Evolutionary conservation across 1,140 invertebrate genomes (phyloP), one percentile per base, ranked within the genome.

Genomic region (Calephelis virginiensis): DNA sequence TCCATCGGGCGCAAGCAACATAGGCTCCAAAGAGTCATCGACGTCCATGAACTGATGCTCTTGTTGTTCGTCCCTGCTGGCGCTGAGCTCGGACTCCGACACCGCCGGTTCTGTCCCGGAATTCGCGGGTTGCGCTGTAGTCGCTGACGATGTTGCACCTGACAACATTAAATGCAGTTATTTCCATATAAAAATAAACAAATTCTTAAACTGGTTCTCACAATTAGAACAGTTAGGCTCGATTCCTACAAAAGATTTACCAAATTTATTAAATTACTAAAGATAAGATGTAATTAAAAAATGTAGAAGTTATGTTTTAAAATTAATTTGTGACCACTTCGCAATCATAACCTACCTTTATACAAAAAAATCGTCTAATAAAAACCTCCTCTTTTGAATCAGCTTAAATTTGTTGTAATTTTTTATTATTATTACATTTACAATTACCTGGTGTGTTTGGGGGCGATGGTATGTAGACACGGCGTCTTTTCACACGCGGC

Each of bases 391-490:
- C n/a, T n/a, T n/a, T n/a, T n/a, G n/a, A n/a, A n/a, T n/a, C n/a
- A n/a, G n/a, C n/a, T n/a, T n/a, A n/a, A n/a, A n/a, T n/a, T n/a
- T 7, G 0, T 0, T 0, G 1, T 6, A 7, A 40, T 40, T 40
- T 40, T 7, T 40, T 40, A 2, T 40, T 40, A 40, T 6, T 40
- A 17, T 17, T 17, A 17, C 53, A 13, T 60, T 10, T 64, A 17
- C 3, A 69, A 40, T 70, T 76, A 93, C 93, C 93, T 76, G 94
- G 94, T n/a, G 94, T 94, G 61, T 93, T 93, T 0, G 96, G 95
- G 6, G 96, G 96, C 66, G 95, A 96, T 1, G 96, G 96, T 74
- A 97, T 97, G 76, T 94, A 96, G 2, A 97, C 96, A 48, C 94
- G 91, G 40, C 97, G 93, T 72, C 95, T 93, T 74, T 94, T 94